Evolutionary conservation across 2,113 vertebrate species (phyloP).

Genomic region (Megalops atlanticus): DNA sequence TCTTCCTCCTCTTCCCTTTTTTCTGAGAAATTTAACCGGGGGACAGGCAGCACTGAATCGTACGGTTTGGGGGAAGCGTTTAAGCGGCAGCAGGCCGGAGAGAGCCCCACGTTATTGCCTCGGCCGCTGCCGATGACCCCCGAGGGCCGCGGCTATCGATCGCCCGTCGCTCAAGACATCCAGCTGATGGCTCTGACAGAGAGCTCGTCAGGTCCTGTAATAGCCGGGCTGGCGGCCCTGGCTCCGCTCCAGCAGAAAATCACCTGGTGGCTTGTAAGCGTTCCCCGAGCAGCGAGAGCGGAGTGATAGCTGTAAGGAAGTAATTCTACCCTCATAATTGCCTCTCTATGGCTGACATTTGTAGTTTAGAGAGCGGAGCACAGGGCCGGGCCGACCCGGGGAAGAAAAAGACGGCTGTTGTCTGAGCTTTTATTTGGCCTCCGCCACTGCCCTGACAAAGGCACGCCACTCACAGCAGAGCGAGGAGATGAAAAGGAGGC

Average conservation of each 20-base stretch:
- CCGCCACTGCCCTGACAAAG: too few relatives aligned
- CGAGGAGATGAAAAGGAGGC: neutral
- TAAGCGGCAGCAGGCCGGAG: neutral
- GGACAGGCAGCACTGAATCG: too few relatives aligned
- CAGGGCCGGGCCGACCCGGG: too few relatives aligned
- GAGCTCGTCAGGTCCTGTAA: neutral
- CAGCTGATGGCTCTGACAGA: neutral
- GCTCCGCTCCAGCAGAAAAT: neutral
- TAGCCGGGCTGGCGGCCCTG: neutral
- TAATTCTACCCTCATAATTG: neutral
- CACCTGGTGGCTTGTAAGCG: neutral
- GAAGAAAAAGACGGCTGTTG: neutral
- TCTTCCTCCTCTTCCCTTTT: neutral
- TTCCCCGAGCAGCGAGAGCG: neutral
- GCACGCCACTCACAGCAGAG: neutral
- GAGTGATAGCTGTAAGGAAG: neutral
- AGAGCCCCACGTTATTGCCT: neutral
- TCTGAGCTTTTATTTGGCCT: too few relatives aligned
- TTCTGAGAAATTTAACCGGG: too few relatives aligned
- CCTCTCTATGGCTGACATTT: neutral
- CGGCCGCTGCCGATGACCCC: neutral
- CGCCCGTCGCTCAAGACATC: neutral
- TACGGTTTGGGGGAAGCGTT: neutral
- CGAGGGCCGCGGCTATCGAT: neutral
- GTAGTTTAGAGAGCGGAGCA: too few relatives aligned